Evolutionary conservation across 2,797 vertebrate species (phyloP), one percentile per base, ranked within the genome.

Genomic region (Muscicapa striata): DNA sequence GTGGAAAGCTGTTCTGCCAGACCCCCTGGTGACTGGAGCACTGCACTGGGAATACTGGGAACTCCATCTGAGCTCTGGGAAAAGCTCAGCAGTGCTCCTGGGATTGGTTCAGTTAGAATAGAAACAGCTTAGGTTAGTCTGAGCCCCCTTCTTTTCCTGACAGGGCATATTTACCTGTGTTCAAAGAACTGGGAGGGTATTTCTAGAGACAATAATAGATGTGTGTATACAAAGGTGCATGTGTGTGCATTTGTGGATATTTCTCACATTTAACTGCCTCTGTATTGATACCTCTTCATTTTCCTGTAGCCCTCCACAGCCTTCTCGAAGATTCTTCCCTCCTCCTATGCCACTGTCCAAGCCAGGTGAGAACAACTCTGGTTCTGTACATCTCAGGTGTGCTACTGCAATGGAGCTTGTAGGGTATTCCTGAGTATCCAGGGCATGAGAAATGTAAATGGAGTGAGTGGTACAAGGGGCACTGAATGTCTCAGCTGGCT

Each of bases 281-380:
- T 57, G 2, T 73, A 26, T 8, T 84, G 61, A 46, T 38, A 87
- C 79, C 57, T 79, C 7, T 67, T 24, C 22, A 17, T 96, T 82
- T 97, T 75, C 95, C 93, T 83, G 6, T 97, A 99, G 99, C 96
- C 99, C 99, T 94, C 98, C 98, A 51, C 99, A 99, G 84, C 98
- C 98, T 2, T 99, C 98, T 59, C 98, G 99, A 84, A 98, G 99
- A 58, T 99, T 99, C 96, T 99, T 99, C 82, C 99, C 99, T 66
- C 99, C 99, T 10, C 99, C 99, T 22, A 99, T 99, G 99, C 99
- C 99, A 11, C 98, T 99, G 72, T 99, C 99, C 61, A 99, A 98
- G 97, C 99, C 99, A 98, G 99, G 99, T 99, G 97, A 97, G 98
- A 86, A 17, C 40, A 45, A 34, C 78, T 94, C 24, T 84, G 5